Evolutionary conservation across 2,113 vertebrate species (phyloP).

Genomic region (Motacilla alba): DNA sequence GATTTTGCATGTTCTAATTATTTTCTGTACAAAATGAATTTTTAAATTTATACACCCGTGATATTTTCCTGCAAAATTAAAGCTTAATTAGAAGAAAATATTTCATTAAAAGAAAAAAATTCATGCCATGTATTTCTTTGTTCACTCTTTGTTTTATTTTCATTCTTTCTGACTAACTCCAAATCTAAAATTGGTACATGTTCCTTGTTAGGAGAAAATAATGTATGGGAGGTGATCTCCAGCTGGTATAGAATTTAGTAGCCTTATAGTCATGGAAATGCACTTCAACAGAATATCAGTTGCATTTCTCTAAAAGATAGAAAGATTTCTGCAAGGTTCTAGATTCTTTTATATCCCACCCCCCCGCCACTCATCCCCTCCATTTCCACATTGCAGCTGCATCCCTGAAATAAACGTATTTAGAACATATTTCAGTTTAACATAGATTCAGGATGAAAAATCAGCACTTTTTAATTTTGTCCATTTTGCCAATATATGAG

Average conservation of each 20-base stretch:
- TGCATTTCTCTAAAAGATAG: background rate
- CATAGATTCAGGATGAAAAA: background rate
- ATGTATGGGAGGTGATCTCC: background rate
- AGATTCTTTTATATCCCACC: background rate
- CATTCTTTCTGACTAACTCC: background rate
- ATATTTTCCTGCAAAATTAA: background rate
- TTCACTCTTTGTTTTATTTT: background rate
- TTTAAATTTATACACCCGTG: background rate
- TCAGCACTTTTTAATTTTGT: background rate
- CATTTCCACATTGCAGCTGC: background rate
- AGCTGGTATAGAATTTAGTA: background rate
- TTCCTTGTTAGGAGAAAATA: background rate
- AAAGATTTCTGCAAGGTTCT: background rate
- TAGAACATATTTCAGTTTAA: background rate
- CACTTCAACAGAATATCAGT: background rate
- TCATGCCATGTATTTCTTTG: fast-evolving
- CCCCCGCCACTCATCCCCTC: too few relatives aligned
- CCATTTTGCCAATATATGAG: background rate
- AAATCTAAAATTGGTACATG: background rate
- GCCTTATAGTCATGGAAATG: background rate
- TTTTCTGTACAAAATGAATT: background rate
- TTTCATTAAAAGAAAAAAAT: background rate
- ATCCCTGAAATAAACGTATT: background rate
- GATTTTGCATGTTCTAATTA: background rate
- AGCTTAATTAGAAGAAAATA: background rate